Percentiles rank a stretch among this genome's conserved stretches.
Conservation (phyloP, 2,888 invertebrate genomes). For the Synergus umbraculus region DNA sequence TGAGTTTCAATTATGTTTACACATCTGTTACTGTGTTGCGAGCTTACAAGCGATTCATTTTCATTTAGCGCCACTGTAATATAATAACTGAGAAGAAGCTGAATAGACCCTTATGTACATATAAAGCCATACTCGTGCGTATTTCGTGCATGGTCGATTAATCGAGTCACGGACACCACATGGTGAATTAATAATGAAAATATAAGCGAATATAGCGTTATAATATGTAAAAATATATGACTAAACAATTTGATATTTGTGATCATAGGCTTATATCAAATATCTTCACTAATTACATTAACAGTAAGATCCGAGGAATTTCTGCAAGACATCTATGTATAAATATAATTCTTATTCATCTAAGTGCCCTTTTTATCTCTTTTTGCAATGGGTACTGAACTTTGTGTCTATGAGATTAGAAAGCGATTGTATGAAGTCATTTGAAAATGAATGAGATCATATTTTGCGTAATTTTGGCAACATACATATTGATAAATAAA, state of each 20-base stretch:
- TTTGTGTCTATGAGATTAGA: neutral
- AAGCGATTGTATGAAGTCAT: neutral
- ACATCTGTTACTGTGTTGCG: conserved; percentile 19
- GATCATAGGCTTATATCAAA: neutral
- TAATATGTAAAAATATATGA: neutral
- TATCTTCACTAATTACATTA: neutral
- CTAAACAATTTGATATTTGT: neutral
- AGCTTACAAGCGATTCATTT: conserved; percentile 32
- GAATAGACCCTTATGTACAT: neutral
- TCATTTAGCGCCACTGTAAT: conserved; percentile 36
- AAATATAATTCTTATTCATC: neutral
- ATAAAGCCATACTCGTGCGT: conserved; percentile 5
- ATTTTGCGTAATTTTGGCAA: too few relatives aligned
- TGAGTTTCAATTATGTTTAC: conserved; percentile 30
- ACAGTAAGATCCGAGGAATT: neutral
- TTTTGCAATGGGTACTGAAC: neutral
- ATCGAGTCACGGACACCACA: conserved; percentile 2
- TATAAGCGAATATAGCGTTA: neutral
- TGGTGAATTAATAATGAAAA: conserved; percentile 23
- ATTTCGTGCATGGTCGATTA: conserved; percentile 21
- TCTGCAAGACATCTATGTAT: too few relatives aligned
- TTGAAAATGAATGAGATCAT: too few relatives aligned
- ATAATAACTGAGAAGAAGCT: conserved; percentile 31
- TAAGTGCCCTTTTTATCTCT: neutral
- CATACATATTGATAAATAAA: neutral